Percentiles rank a stretch among this genome's conserved stretches.
phyloP scores from a whole-genome alignment of 2,113 vertebrate species.

The Apteryx owenii region DNA sequence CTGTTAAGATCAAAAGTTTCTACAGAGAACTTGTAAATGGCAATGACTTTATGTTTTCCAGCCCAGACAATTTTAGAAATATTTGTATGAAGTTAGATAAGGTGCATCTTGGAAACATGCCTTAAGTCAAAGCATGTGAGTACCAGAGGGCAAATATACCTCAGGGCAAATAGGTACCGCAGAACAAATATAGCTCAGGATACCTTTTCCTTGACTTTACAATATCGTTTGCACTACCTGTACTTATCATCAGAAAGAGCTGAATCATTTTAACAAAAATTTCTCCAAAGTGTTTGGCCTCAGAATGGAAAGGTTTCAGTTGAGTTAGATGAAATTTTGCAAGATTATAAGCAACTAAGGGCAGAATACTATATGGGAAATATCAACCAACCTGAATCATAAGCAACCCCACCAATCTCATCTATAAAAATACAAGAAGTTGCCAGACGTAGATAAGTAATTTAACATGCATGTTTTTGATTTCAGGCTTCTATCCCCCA shows the following conservation, averaged over 20 bases:
- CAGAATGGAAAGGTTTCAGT: not conserved
- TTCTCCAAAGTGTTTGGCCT: not conserved
- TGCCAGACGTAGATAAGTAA: not conserved
- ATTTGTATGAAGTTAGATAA: not conserved
- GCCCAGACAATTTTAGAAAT: not conserved
- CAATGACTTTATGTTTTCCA: not conserved
- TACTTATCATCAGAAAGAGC: not conserved
- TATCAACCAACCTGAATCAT: not conserved
- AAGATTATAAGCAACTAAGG: not conserved
- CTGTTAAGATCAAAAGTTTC: not conserved
- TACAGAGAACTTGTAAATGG: not conserved
- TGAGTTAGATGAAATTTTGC: not conserved
- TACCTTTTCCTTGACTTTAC: not conserved
- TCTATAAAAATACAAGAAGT: not conserved
- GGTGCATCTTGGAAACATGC: not conserved
- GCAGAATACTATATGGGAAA: not conserved
- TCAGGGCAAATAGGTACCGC: not conserved
- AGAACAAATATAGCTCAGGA: not conserved
- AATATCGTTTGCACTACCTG: not conserved
- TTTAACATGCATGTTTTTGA: not conserved
- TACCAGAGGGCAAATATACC: not conserved
- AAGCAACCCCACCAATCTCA: not conserved
- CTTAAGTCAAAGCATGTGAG: not conserved
- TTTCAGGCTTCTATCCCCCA: not conserved
- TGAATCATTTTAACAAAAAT: not conserved